These are phyloP conservation scores for Andricus curvator DNA, from an alignment of 2,888 invertebrate genomes.

Conservation along the genomic window DNA sequence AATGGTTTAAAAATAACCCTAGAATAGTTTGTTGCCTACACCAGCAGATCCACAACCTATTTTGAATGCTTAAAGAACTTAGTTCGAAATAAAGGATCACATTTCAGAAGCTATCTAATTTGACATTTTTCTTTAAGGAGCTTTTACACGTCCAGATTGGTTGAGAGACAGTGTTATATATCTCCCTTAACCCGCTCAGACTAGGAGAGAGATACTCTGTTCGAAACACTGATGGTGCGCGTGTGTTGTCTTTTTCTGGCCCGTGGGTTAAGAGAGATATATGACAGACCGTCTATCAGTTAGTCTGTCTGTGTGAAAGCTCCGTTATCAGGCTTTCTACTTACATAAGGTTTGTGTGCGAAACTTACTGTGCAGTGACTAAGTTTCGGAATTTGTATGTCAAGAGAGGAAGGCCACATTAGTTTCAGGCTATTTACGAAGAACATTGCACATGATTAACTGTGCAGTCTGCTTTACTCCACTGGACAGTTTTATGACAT, in stretches of 20 bases:
- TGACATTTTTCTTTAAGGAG: not conserved
- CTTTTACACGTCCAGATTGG: not conserved
- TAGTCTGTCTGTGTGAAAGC: not conserved
- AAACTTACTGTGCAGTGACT: constrained; percentile 11
- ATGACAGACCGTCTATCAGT: constrained; percentile 19
- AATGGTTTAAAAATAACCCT: no score
- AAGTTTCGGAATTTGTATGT: constrained; percentile 23
- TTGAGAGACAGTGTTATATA: constrained; percentile 17
- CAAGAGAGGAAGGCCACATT: constrained; percentile 7
- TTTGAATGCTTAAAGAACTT: no score
- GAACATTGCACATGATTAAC: not conserved
- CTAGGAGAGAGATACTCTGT: not conserved
- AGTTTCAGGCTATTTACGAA: constrained; percentile 10
- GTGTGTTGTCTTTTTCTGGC: constrained; percentile 11
- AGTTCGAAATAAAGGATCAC: no score
- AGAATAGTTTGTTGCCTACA: no score
- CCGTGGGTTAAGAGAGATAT: constrained; percentile 22
- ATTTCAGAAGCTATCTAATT: no score
- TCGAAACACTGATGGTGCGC: not conserved
- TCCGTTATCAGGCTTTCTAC: constrained; percentile 23
- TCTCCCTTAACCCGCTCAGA: constrained; percentile 12
- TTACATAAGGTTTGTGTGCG: constrained; percentile 1
- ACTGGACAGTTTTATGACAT: not conserved
- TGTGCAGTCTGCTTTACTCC: not conserved
- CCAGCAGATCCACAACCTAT: no score